Conservation (phyloP, 2,888 invertebrate genomes). For the Paralinhomoeus sp. region DNA sequence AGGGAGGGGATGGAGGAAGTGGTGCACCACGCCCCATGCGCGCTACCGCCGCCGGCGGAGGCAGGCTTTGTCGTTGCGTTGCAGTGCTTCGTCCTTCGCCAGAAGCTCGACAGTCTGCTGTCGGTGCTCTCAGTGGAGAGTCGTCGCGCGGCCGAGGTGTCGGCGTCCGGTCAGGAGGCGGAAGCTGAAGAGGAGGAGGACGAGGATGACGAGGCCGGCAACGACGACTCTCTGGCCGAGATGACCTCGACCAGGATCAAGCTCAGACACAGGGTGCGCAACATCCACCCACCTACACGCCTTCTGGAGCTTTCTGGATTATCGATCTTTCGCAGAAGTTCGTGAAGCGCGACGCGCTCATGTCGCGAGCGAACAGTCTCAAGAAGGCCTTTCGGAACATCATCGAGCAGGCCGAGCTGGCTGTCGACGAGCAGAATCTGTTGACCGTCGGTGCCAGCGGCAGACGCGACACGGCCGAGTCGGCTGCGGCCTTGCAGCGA, state of each 20-base stretch:
- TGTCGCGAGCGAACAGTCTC: constrained; percentile 50
- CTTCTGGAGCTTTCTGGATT: too few species aligned
- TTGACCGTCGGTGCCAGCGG: too few species aligned
- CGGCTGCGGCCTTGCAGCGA: too few species aligned
- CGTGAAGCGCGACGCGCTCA: constrained; percentile 32
- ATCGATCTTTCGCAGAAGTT: constrained; percentile 17
- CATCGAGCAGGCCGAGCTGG: constrained; percentile 53
- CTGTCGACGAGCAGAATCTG: too few species aligned
- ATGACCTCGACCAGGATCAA: constrained; percentile 1
- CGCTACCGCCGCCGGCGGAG: too few species aligned
- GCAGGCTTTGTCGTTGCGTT: constrained; percentile 3
- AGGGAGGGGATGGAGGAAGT: too few species aligned
- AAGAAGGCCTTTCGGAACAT: constrained; percentile 56
- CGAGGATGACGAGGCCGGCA: constrained; percentile 3
- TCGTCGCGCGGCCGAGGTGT: too few species aligned
- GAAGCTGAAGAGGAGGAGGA: constrained; percentile 3
- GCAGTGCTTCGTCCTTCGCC: constrained; percentile 45
- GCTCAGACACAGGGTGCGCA: background rate
- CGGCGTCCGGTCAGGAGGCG: constrained; percentile 27
- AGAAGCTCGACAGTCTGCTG: constrained; percentile 49
- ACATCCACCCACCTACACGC: too few species aligned
- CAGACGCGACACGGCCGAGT: too few species aligned
- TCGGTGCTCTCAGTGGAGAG: constrained; percentile 48
- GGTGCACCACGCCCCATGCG: too few species aligned
- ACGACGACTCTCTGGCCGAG: constrained; percentile 4